Percentiles rank a stretch among this genome's conserved stretches.
Evolutionary conservation across 1,140 invertebrate species (phyloP).

Genomic region (Pseudobourletiella spinata): DNA sequence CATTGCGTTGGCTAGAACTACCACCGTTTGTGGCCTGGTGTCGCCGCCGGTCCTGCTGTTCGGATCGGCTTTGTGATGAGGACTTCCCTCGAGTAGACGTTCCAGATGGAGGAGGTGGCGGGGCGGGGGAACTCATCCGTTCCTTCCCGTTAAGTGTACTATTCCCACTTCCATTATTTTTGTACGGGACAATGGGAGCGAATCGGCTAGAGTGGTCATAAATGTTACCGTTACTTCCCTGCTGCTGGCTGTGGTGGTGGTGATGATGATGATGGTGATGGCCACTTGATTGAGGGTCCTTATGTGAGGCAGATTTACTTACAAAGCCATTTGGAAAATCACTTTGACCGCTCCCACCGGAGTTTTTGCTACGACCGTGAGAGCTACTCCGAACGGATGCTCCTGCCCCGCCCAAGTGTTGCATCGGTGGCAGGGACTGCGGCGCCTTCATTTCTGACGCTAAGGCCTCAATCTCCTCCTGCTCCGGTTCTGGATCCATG

Average conservation of each 20-base stretch:
- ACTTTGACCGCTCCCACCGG: neutral
- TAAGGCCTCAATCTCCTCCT: conserved; percentile 5
- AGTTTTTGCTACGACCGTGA: neutral
- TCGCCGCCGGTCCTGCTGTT: neutral
- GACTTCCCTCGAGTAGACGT: neutral
- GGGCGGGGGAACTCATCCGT: conserved; percentile 3
- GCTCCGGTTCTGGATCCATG: conserved; percentile 44
- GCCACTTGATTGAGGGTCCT: neutral
- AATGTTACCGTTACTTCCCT: neutral
- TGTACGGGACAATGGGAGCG: neutral
- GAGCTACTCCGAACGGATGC: neutral
- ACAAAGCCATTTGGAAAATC: neutral
- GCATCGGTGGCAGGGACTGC: no score
- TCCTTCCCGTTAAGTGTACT: neutral
- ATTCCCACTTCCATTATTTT: neutral
- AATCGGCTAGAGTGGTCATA: conserved; percentile 1
- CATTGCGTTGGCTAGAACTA: neutral
- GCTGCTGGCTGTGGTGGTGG: no score
- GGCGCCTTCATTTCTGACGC: neutral
- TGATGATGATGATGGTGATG: no score
- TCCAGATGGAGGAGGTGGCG: neutral
- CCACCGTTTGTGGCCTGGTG: neutral
- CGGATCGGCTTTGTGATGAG: no score
- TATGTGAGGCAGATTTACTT: neutral
- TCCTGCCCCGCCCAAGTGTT: neutral